Base-by-base conservation (phyloP, 2,888 invertebrate species). In the Siphonodentalium dalli region DNA sequence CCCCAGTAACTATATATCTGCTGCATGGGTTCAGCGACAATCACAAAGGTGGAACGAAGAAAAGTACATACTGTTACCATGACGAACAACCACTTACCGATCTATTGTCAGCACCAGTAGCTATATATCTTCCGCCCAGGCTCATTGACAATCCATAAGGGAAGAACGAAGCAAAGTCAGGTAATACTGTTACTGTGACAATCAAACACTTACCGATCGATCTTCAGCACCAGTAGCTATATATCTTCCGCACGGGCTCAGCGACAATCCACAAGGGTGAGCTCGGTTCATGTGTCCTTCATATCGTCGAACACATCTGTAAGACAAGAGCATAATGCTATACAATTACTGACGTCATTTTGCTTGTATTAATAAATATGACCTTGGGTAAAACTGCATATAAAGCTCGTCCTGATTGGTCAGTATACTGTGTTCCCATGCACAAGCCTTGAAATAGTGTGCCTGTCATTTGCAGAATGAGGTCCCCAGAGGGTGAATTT, bases 201-300 rank as follows among this genome's bases (percentile, higher is more conserved):
- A 20, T 1, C 23, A n/a, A 13, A n/a, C 15, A 65, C 75, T 62
- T 64, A 79, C 79, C 27, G 65, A 66, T 71, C 72, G 78, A 54
- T 82, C 78, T 54, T 82, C 82, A 0, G 80, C 75, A 6, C 81
- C 81, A 13, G 79, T 69, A 5, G 77, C 77, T 18, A 82, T 62
- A 54, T 70, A 81, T 46, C 74, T 65, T 20, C 78, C 78, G 69
- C 80, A 81, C 0, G 82, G 77, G 63, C 80, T 80, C 56, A 82
- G 70, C 11, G 70, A 63, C 18, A 77, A 48, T 11, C 78, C 75
- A 66, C 81, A 82, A 0, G 74, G 70, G 55, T 74, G 69, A 2
- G 71, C 69, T 28, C 79, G 67, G 59, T 79, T 79, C 27, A 60
- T 42, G 51, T 80, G 81, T 18, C 78, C 78, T 47, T 76, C 77